These are phyloP conservation scores for Galeopterus variegatus DNA, from an alignment of 2,113 vertebrate species.

Conservation along the genomic window DNA sequence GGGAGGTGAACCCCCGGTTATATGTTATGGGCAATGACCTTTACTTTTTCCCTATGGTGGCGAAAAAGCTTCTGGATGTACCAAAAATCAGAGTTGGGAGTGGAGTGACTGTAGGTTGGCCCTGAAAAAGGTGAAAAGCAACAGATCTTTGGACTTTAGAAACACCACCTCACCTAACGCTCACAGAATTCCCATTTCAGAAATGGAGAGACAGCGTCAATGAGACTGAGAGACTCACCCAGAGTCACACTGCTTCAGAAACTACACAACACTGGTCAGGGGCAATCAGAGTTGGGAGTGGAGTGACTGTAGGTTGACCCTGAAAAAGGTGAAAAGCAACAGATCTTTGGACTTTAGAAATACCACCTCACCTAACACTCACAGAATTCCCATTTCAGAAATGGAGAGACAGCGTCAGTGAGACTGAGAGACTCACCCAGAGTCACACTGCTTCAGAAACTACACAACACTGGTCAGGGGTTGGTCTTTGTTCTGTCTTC, in stretches of 20 bases:
- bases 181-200: not conserved
- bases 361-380: not conserved
- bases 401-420: not conserved
- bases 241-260: not conserved
- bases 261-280: rapidly evolving
- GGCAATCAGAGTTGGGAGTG: not conserved
- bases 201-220: not conserved
- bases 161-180: not conserved
- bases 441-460: not conserved
- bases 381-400: not conserved
- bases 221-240: not conserved
- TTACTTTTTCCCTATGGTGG: not conserved
- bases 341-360: not conserved
- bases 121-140: not conserved
- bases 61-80: not conserved
- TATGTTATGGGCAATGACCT: not conserved
- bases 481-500: not conserved
- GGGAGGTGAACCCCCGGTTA: not conserved
- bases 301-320: not conserved
- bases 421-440: not conserved
- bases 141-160: not conserved
- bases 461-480: not conserved
- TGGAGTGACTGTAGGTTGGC: not conserved
- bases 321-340: not conserved
- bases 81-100: not conserved